phyloP scores from a whole-genome alignment of 2,113 vertebrate species.

The Acinonyx jubatus region DNA sequence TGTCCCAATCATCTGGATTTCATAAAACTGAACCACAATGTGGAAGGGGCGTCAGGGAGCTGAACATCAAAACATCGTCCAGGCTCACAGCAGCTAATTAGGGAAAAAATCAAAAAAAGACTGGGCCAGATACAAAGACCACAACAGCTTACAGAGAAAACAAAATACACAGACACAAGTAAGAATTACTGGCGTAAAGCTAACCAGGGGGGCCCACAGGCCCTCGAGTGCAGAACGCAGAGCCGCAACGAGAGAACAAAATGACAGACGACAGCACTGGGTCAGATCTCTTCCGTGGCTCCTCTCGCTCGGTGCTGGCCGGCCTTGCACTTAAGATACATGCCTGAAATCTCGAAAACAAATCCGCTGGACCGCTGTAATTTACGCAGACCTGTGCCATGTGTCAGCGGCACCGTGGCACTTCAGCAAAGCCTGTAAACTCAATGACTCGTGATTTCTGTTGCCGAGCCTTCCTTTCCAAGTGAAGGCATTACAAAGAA shows the following conservation, averaged over 20 bases:
- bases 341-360: not conserved
- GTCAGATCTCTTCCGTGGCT: not conserved
- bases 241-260: not conserved
- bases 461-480: not conserved
- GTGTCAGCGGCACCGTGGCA: accelerated
- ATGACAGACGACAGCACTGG: accelerated
- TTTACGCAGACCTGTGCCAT: accelerated
- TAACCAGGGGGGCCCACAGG: not conserved
- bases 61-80: conserved; percentile 79
- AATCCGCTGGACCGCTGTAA: not conserved
- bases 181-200: not conserved
- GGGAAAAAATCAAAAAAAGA: conserved; percentile 51
- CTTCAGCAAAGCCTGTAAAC: accelerated
- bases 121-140: conserved; percentile 42
- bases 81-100: conserved; percentile 73
- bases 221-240: not conserved
- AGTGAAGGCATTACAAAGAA: not conserved
- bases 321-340: not conserved
- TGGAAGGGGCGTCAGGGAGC: conserved; percentile 77
- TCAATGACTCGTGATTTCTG: not conserved
- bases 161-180: conserved; percentile 6
- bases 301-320: accelerated
- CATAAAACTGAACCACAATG: conserved; percentile 82
- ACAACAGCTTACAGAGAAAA: not conserved
- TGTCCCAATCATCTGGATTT: conserved; percentile 86